Base-by-base conservation (phyloP, 1,140 invertebrate genomes). In the Drosophila nikananu region DNA sequence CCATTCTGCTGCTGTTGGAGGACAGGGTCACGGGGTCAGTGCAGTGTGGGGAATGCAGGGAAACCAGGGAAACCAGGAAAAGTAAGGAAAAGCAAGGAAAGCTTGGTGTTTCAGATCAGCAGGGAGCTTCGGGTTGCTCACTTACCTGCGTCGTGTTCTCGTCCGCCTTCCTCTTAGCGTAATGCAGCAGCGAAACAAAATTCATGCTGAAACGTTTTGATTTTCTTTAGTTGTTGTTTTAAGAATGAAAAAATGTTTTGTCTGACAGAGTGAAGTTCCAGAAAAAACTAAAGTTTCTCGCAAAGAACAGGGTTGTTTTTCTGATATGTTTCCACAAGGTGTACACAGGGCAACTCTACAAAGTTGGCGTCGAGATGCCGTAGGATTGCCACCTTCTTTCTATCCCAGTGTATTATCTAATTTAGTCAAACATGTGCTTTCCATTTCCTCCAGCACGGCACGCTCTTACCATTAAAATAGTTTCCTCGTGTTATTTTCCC, bases 1-100 rank as follows among this genome's bases (percentile, higher is more conserved):
- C 93, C 83, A 77, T 94, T 42, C 93, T 19, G 17, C 8, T 8
- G 27, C 51, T 52, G 27, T 12, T 52, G 12, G 49, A 12, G 15
- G 49, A 30, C 17, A 27, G 3, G 21, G 12, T 8, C 21, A 30
- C 9, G 17, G 7, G 21, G 12, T 15, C 21, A 46, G 41, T 42
- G 9, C 3, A 42, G n/a, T 42, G 17, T 3, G 1, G 17, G 17
- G 3, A 41, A 9, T 12, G 32, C 12, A 13, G 12, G 32, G 5
- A 13, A 5, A 5, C 10, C 12, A 37, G 35, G 35, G 12, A 37
- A 8, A 2, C 2, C 17, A 41, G 17, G 6, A 3, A 35, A 12
- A 12, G 10, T 10, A 4, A 10, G 10, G 4, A 35, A 35, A 35
- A 35, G 2, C 7, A 4, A 10, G 10, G 10, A 35, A 13, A 4